phyloP scores from a whole-genome alignment of 1,140 invertebrate genomes.

The Drosophila nigromelanica region DNA sequence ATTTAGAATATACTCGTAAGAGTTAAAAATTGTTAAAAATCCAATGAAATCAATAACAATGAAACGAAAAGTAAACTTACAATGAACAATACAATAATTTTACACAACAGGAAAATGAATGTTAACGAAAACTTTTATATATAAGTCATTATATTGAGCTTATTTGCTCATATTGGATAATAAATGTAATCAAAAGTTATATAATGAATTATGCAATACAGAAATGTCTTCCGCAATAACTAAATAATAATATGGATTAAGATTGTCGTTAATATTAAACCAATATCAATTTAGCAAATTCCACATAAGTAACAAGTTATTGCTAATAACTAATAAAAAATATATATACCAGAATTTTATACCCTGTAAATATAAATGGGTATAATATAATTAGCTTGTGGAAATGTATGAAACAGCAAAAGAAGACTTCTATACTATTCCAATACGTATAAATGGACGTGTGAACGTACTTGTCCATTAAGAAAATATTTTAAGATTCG shows the following conservation, averaged over 20 bases:
- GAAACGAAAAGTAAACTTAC: slow-evolving; percentile 17
- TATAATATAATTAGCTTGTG: background rate
- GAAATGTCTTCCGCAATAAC: slow-evolving; percentile 61
- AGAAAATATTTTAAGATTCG: no score
- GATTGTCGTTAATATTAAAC: slow-evolving; percentile 9
- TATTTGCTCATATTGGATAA: slow-evolving; percentile 54
- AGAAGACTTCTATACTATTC: background rate
- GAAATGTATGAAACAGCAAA: background rate
- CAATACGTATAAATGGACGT: no score
- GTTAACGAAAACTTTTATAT: slow-evolving; percentile 47
- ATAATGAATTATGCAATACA: slow-evolving; percentile 59
- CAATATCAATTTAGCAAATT: slow-evolving; percentile 12
- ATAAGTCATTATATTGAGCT: slow-evolving; percentile 43
- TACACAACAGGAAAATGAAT: slow-evolving; percentile 44
- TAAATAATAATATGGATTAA: slow-evolving; percentile 32
- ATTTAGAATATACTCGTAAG: background rate
- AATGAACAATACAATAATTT: slow-evolving; percentile 42
- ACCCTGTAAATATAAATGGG: background rate
- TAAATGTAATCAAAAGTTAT: slow-evolving; percentile 47
- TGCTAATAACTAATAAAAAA: background rate
- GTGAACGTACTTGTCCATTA: no score
- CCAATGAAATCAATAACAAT: slow-evolving; percentile 12
- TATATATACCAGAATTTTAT: background rate
- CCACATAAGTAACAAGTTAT: background rate
- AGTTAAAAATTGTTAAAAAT: slow-evolving; percentile 16